Base-by-base conservation (phyloP, 2,113 vertebrate genomes). In the Galbula dea region DNA sequence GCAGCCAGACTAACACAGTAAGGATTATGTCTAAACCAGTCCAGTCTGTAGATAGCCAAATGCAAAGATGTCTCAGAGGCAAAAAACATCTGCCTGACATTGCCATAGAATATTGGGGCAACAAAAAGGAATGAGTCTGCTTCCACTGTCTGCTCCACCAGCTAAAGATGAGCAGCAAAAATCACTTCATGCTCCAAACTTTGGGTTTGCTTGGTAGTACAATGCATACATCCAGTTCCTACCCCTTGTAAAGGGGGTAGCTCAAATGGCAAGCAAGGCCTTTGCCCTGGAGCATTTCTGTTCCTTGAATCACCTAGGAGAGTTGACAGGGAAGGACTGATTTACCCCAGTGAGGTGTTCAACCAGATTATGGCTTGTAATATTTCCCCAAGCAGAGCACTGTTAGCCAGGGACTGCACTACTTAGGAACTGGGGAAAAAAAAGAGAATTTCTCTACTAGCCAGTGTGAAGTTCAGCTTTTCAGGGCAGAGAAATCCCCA, bases 391-490 rank as follows among this genome's bases (percentile, higher is more conserved):
- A 79, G 82, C 41, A 85, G 82, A 84, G 81, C 45, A 45, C 74
- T 19, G 41, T 37, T 58, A 62, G 77, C 58, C 54, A 62, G 79
- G 69, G 88, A 87, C 72, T 91, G 74, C 61, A 19, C 63, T 69
- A 15, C 73, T 55, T 18, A 52, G 78, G 89, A 76, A 67, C 72
- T 80, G 89, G 77, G 81, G 65, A 81, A 82, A 86, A 87, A 87
- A 78, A 86, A 88, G 86, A 86, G n/a, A n/a, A n/a, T n/a, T 69
- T 39, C 16, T 73, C 79, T 83, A 51, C 46, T 52, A 69, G 63
- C 55, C 22, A 73, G 30, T 63, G 79, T 46, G 75, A 88, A 71
- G 86, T 94, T 91, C 92, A 91, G 89, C 93, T 85, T 94, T 85
- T 62, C 67, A 88, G 75, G 63, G 78, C 68, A 96, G 63, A 32